Evolutionary conservation across 1,140 invertebrate species (phyloP).

Genomic region (Lasaia peninsularis): DNA sequence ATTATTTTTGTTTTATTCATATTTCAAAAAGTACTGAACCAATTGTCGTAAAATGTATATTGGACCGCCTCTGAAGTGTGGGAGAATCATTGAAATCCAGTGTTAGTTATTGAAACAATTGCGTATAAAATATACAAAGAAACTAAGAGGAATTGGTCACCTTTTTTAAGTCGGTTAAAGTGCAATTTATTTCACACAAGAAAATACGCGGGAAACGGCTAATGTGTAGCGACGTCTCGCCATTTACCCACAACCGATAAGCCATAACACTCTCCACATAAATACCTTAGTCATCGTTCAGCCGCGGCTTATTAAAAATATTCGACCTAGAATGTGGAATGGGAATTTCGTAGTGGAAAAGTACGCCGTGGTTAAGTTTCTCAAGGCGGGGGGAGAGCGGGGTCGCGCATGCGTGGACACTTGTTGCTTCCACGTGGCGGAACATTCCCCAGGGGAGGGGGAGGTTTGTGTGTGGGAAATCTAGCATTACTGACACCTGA

Average conservation of each 20-base stretch:
- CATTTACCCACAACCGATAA: not conserved
- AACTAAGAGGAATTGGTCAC: too few relatives aligned
- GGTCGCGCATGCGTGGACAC: slow-evolving; percentile 56
- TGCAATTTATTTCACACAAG: too few relatives aligned
- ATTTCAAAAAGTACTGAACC: too few relatives aligned
- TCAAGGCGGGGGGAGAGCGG: slow-evolving; percentile 23
- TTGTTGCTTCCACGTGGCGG: slow-evolving; percentile 43
- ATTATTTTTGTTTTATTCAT: too few relatives aligned
- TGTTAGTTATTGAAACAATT: too few relatives aligned
- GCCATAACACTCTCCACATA: not conserved
- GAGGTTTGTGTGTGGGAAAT: slow-evolving; percentile 28
- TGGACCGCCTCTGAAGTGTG: too few relatives aligned
- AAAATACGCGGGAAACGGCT: not conserved
- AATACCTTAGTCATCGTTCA: slow-evolving; percentile 1
- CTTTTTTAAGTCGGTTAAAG: too few relatives aligned
- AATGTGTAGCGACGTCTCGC: not conserved
- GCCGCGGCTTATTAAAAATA: slow-evolving; percentile 17
- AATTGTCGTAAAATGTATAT: too few relatives aligned
- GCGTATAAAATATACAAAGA: too few relatives aligned
- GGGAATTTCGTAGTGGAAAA: slow-evolving; percentile 54
- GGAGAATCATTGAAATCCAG: too few relatives aligned
- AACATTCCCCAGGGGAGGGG: slow-evolving; percentile 12
- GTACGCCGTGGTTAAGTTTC: slow-evolving; percentile 42
- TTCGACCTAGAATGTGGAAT: slow-evolving; percentile 33
- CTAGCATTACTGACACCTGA: not conserved